Evolutionary conservation across 2,888 invertebrate species (phyloP).

Genomic region (Sacculina carcini): DNA sequence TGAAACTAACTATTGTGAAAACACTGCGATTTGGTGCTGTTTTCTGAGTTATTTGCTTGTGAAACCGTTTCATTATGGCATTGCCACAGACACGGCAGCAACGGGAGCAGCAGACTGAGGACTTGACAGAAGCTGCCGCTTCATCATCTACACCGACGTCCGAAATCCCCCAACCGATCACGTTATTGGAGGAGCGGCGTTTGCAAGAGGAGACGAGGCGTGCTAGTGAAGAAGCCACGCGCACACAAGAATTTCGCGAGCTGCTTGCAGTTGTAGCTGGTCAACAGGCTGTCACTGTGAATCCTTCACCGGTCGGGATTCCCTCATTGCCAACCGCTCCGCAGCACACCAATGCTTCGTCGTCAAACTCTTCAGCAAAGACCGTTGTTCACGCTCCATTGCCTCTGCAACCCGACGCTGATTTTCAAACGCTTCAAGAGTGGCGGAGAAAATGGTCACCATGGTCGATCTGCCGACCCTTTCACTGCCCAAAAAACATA

Average conservation of each 20-base stretch:
- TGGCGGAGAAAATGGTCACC: background rate
- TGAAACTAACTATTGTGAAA: too few relatives aligned
- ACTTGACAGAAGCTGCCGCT: too few relatives aligned
- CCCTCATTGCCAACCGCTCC: too few relatives aligned
- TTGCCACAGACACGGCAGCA: too few relatives aligned
- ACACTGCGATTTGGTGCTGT: too few relatives aligned
- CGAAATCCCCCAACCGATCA: too few relatives aligned
- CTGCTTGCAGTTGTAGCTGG: background rate
- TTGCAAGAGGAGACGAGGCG: background rate
- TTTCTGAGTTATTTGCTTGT: too few relatives aligned
- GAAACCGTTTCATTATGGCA: too few relatives aligned
- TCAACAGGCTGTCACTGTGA: background rate
- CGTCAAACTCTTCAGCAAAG: background rate
- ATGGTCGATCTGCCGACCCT: background rate
- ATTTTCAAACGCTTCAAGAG: background rate
- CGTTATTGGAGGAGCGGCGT: background rate
- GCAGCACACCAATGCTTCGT: too few relatives aligned
- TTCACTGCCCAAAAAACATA: background rate
- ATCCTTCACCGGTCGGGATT: too few relatives aligned
- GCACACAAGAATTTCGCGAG: background rate
- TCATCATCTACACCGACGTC: too few relatives aligned
- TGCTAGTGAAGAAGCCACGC: background rate
- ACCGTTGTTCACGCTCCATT: background rate
- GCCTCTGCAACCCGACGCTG: background rate
- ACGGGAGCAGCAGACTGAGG: too few relatives aligned